Evolutionary conservation across 2,888 invertebrate species (phyloP).

Genomic region (Dynastes maya): DNA sequence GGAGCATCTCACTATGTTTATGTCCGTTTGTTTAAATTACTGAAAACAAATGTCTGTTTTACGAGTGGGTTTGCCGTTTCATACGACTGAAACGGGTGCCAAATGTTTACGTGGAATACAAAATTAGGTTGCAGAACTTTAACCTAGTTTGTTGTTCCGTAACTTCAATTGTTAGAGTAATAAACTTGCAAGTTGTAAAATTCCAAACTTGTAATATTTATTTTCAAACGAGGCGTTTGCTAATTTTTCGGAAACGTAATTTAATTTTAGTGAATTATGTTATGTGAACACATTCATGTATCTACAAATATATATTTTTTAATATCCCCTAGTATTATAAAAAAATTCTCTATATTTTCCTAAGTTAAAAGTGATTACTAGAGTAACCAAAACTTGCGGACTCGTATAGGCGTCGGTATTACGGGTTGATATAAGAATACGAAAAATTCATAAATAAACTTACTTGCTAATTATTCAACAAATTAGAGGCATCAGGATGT

Average conservation of each 20-base stretch:
- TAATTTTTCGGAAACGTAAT: neutral
- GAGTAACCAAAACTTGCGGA: too few relatives aligned
- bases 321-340: too few relatives aligned
- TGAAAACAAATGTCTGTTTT: neutral
- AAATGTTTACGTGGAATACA: neutral
- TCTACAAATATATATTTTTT: too few relatives aligned
- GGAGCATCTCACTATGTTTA: too few relatives aligned
- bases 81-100: neutral
- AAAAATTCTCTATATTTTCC: too few relatives aligned
- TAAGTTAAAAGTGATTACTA: too few relatives aligned
- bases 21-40: neutral
- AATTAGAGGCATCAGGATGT: too few relatives aligned
- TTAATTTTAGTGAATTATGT: neutral
- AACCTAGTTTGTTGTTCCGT: neutral
- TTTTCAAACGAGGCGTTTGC: neutral
- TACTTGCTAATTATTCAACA: too few relatives aligned
- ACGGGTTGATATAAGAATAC: too few relatives aligned
- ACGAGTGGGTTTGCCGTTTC: neutral
- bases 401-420: too few relatives aligned
- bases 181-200: neutral
- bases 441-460: too few relatives aligned
- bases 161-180: neutral
- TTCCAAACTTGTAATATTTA: neutral
- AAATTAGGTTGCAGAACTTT: neutral
- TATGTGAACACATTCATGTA: neutral